phyloP scores from a whole-genome alignment of 2,113 vertebrate species.

The Motacilla alba region DNA sequence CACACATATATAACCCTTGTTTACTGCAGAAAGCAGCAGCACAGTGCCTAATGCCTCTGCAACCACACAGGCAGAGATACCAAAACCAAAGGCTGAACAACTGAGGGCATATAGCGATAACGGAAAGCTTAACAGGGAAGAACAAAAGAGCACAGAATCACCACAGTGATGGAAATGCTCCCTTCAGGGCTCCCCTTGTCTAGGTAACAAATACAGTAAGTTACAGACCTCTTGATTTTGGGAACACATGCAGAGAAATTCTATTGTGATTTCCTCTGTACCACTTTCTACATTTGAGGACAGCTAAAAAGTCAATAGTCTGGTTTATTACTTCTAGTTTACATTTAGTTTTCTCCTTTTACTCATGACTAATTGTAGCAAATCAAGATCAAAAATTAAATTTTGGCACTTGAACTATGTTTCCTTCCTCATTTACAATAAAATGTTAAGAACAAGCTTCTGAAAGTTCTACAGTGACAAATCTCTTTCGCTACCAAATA shows the following conservation, averaged over 20 bases:
- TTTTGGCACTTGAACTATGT: background rate
- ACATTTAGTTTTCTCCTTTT: background rate
- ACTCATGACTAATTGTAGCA: background rate
- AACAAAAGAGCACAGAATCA: background rate
- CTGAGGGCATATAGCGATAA: rapidly evolving
- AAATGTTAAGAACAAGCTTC: background rate
- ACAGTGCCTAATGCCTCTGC: rapidly evolving
- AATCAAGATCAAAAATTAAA: background rate
- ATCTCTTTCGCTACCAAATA: background rate
- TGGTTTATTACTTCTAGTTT: background rate
- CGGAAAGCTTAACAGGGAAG: background rate
- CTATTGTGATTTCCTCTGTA: background rate
- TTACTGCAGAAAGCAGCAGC: background rate
- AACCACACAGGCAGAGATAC: background rate
- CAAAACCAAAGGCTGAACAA: background rate
- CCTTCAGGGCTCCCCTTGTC: background rate
- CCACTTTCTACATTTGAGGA: background rate
- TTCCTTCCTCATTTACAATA: background rate
- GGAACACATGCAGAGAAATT: background rate
- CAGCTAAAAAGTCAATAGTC: background rate
- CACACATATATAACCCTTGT: background rate
- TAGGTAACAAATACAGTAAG: background rate
- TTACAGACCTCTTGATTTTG: background rate
- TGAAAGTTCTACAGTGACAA: background rate
- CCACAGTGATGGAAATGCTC: background rate